Evolutionary conservation across 2,113 vertebrate species (phyloP).

Genomic region (Hylia prasina): DNA sequence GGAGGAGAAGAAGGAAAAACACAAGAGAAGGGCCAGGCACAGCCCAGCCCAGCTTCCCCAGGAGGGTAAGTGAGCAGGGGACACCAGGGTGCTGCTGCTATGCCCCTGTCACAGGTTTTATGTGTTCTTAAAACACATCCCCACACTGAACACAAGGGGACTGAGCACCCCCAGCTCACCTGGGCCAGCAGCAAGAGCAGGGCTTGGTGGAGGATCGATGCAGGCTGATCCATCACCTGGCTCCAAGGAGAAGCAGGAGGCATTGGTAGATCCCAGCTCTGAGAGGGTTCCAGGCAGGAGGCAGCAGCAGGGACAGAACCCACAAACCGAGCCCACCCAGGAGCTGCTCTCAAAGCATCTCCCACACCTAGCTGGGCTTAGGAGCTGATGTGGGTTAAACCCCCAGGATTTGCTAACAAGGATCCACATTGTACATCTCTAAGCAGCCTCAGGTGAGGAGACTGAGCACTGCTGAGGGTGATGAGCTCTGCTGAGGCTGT

Average conservation of each 20-base stretch:
- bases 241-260: background rate
- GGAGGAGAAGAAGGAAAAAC: background rate
- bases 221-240: background rate
- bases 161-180: background rate
- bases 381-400: background rate
- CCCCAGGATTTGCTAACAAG: background rate
- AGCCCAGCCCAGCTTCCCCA: background rate
- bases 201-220: rapidly evolving
- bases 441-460: background rate
- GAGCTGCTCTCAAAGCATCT: background rate
- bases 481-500: rapidly evolving
- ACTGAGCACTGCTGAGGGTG: rapidly evolving
- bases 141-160: rapidly evolving
- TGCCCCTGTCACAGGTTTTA: rapidly evolving
- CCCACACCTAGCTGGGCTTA: background rate
- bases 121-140: background rate
- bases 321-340: rapidly evolving
- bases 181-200: rapidly evolving
- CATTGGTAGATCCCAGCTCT: rapidly evolving
- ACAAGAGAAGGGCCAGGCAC: background rate
- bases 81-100: background rate
- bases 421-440: rapidly evolving
- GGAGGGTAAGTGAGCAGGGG: background rate
- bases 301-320: background rate
- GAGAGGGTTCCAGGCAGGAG: rapidly evolving